These are phyloP conservation scores for Isotomurus palustris DNA, from an alignment of 2,888 invertebrate genomes.

Conservation along the genomic window DNA sequence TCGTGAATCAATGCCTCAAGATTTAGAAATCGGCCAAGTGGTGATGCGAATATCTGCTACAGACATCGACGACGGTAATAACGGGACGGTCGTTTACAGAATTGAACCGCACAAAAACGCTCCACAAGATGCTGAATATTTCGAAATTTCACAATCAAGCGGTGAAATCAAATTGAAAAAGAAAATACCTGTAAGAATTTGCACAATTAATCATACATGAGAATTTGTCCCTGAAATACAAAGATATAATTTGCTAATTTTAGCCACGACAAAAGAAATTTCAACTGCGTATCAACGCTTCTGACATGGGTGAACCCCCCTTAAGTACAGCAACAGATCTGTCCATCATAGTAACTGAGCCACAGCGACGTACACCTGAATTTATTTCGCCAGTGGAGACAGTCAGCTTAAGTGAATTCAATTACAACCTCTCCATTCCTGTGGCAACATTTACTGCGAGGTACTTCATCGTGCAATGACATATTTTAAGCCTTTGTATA, in stretches of 20 bases:
- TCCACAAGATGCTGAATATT: conserved; percentile 61
- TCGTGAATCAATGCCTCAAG: conserved; percentile 75
- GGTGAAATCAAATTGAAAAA: conserved; percentile 75
- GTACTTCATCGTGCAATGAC: conserved; percentile 49
- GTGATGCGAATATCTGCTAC: conserved; percentile 89
- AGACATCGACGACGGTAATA: conserved; percentile 85
- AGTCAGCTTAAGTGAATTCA: conserved; percentile 65
- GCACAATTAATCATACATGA: neutral
- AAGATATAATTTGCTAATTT: neutral
- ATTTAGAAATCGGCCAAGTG: conserved; percentile 64
- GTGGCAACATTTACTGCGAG: conserved; percentile 67
- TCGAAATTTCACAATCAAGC: conserved; percentile 72
- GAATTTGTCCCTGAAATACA: neutral
- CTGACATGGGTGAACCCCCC: conserved; percentile 63
- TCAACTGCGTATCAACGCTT: conserved; percentile 68
- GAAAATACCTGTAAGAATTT: conserved; percentile 54
- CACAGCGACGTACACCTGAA: conserved; percentile 76
- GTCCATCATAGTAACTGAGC: conserved; percentile 77
- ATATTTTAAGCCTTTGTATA: conserved; percentile 1
- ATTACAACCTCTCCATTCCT: conserved; percentile 64
- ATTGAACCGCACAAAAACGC: conserved; percentile 49
- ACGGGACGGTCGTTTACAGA: conserved; percentile 74
- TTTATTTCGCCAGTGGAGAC: conserved; percentile 57
- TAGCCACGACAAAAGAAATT: conserved; percentile 50
- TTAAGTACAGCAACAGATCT: conserved; percentile 55